Evolutionary conservation across 2,113 vertebrate species (phyloP).

Genomic region (Aphelocoma coerulescens): DNA sequence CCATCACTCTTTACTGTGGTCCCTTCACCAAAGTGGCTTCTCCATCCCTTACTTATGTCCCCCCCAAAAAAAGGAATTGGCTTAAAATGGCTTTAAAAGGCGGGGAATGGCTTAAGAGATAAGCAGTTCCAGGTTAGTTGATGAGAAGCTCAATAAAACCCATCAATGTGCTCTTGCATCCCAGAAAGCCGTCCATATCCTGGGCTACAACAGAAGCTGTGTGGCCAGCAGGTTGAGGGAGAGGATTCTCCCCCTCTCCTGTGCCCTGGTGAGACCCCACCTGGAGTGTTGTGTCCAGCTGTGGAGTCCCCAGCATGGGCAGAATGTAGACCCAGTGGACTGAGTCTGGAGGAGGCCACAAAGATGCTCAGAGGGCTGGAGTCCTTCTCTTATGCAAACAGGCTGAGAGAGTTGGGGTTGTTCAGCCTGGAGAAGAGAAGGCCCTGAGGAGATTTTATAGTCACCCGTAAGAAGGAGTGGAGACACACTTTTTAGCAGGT

Average conservation of each 20-base stretch:
- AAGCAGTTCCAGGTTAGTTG: not conserved
- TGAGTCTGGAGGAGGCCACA: not conserved
- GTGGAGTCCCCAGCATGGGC: not conserved
- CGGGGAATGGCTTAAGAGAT: not conserved
- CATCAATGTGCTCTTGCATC: not conserved
- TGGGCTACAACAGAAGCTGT: not conserved
- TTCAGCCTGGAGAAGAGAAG: not conserved
- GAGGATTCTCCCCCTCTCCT: not conserved
- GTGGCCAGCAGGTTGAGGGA: not conserved
- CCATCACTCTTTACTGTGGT: not conserved
- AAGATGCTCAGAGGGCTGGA: not conserved
- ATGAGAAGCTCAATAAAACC: not conserved
- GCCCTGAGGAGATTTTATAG: not conserved
- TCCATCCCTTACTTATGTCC: not conserved
- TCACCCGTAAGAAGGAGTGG: not conserved
- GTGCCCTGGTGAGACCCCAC: not conserved
- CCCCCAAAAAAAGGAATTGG: rapidly evolving
- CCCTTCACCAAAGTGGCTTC: not conserved
- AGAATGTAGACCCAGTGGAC: not conserved
- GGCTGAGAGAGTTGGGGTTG: not conserved
- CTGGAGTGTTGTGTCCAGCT: not conserved
- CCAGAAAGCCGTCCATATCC: not conserved
- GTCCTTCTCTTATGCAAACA: not conserved
- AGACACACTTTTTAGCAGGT: not conserved
- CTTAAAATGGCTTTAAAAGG: not conserved